phyloP scores from a whole-genome alignment of 1,140 invertebrate genomes.

The Drosophila ohnishii region DNA sequence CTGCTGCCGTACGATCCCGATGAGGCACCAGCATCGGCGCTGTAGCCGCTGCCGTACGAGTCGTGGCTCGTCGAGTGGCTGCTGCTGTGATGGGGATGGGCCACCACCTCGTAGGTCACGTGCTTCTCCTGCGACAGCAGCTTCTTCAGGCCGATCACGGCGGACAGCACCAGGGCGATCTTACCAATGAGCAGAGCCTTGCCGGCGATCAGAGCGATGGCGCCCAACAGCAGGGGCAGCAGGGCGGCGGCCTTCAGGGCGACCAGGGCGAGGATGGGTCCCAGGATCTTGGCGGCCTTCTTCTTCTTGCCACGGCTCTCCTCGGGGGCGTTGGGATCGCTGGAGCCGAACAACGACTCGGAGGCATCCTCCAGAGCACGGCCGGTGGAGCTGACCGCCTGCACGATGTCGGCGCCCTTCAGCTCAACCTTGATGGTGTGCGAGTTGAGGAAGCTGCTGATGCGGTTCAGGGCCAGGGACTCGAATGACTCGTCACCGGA shows the following conservation, averaged over 20 bases:
- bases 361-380: slow-evolving; percentile 89
- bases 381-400: slow-evolving; percentile 89
- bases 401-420: slow-evolving; percentile 91
- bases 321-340: slow-evolving; percentile 84
- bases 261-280: slow-evolving; percentile 88
- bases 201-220: slow-evolving; percentile 91
- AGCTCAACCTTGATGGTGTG: slow-evolving; percentile 93
- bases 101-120: slow-evolving; percentile 92
- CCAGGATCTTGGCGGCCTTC: slow-evolving; percentile 91
- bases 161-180: slow-evolving; percentile 91
- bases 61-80: slow-evolving; percentile 86
- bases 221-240: slow-evolving; percentile 89
- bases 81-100: slow-evolving; percentile 90
- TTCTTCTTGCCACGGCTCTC: slow-evolving; percentile 91
- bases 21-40: slow-evolving; percentile 85
- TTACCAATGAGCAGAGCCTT: slow-evolving; percentile 93
- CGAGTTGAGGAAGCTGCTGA: slow-evolving; percentile 89
- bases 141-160: slow-evolving; percentile 92
- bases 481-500: slow-evolving; percentile 87
- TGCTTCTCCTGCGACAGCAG: slow-evolving; percentile 89
- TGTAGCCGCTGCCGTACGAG: slow-evolving; percentile 86
- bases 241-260: slow-evolving; percentile 91
- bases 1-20: slow-evolving; percentile 84
- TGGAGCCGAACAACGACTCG: slow-evolving; percentile 86
- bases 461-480: slow-evolving; percentile 86